A percentile compares a stretch with the other conserved stretches of the same genome.
Conservation (phyloP, 2,113 vertebrate genomes). For the Cheilinus undulatus region DNA sequence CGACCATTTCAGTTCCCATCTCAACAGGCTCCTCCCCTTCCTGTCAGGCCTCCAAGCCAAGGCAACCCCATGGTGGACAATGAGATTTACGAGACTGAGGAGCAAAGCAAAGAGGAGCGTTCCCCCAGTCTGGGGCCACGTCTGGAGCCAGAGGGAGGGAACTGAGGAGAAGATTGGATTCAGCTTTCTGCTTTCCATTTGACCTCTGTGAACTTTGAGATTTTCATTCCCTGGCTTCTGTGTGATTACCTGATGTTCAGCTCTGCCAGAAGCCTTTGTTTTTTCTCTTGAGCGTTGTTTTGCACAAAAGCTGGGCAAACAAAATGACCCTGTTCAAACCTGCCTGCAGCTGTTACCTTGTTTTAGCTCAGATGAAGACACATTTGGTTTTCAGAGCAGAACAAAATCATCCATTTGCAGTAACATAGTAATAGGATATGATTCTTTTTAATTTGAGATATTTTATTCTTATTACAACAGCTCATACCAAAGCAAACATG, state of each 20-base stretch:
- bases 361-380: constrained; percentile 23
- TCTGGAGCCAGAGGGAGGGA: constrained; percentile 57
- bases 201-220: constrained; percentile 34
- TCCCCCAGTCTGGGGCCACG: constrained; percentile 19
- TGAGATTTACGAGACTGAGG: constrained; percentile 78
- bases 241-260: constrained; percentile 44
- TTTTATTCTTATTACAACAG: constrained; percentile 18
- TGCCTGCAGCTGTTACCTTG: constrained; percentile 11
- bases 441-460: constrained; percentile 7
- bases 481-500: background rate
- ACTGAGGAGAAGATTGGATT: constrained; percentile 55
- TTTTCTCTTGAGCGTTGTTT: constrained; percentile 6
- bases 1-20: constrained; percentile 76
- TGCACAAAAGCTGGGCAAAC: constrained; percentile 18
- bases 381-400: constrained; percentile 19
- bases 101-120: constrained; percentile 29
- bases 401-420: background rate
- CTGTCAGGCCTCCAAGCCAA: constrained; percentile 60
- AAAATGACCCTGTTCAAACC: constrained; percentile 26
- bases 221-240: constrained; percentile 43
- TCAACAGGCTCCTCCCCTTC: constrained; percentile 80
- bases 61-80: constrained; percentile 64
- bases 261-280: background rate
- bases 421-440: background rate
- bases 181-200: constrained; percentile 3